A percentile compares a stretch with the other conserved stretches of the same genome.
Evolutionary conservation across 2,888 invertebrate genomes (phyloP).

Genomic region (Sepioteuthis lessoniana): DNA sequence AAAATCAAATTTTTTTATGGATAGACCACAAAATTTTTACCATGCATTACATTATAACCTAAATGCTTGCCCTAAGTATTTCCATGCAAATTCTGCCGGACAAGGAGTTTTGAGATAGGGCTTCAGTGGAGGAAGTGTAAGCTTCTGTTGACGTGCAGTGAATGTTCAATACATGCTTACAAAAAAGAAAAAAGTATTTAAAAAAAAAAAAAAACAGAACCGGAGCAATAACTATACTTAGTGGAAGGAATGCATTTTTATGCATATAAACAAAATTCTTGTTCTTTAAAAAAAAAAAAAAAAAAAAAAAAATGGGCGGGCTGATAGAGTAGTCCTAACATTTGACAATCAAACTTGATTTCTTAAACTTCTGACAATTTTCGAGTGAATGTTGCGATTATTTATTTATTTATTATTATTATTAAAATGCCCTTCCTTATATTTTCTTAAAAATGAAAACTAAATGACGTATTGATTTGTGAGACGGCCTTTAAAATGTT

Average conservation of each 20-base stretch:
- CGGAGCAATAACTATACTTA: background rate
- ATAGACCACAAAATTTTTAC: too few species aligned
- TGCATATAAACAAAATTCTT: too few species aligned
- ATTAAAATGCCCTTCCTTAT: background rate
- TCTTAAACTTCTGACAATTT: background rate
- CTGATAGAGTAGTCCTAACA: background rate
- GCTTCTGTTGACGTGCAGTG: background rate
- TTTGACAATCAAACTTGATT: slow-evolving; percentile 25
- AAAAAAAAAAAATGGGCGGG: too few species aligned
- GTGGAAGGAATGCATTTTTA: background rate
- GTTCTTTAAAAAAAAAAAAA: too few species aligned
- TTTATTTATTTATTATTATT: background rate
- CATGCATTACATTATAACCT: too few species aligned
- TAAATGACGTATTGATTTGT: background rate
- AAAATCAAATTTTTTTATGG: too few species aligned
- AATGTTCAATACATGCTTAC: background rate
- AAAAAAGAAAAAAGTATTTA: too few species aligned
- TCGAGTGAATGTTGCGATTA: background rate
- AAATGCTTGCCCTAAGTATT: too few species aligned
- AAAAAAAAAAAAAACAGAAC: background rate
- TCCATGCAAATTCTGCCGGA: too few species aligned
- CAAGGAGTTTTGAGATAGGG: background rate
- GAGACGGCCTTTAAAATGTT: background rate
- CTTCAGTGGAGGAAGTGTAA: background rate
- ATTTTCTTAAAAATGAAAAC: background rate